phyloP scores from a whole-genome alignment of 2,888 invertebrate genomes.

The Hesperia comma region DNA sequence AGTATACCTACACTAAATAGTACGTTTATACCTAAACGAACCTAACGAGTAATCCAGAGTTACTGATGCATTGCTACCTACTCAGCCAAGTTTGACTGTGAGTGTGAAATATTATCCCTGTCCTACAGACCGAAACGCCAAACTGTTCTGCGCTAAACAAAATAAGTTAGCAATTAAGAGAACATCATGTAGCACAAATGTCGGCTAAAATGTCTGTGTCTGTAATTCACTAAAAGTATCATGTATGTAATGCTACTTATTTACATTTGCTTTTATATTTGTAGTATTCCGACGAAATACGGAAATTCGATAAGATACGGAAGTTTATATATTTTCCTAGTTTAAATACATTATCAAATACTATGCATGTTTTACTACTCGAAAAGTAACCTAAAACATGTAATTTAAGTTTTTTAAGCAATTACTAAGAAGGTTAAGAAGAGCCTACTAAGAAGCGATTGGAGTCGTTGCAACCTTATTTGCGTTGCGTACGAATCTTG shows the following conservation, averaged over 20 bases:
- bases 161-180: not conserved
- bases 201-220: not conserved
- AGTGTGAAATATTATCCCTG: not conserved
- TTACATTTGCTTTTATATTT: too few species aligned
- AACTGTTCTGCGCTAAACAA: too few species aligned
- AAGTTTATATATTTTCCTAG: too few species aligned
- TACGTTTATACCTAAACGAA: too few species aligned
- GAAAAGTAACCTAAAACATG: too few species aligned
- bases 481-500: not conserved
- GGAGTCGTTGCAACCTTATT: not conserved
- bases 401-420: not conserved
- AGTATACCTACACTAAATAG: too few species aligned
- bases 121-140: not conserved
- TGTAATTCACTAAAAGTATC: not conserved
- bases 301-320: too few species aligned
- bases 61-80: not conserved
- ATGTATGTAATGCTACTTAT: too few species aligned
- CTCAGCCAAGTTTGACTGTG: not conserved
- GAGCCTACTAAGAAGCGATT: not conserved
- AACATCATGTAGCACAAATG: slow-evolving; percentile 7
- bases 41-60: not conserved
- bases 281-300: too few species aligned
- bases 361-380: too few species aligned
- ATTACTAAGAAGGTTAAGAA: not conserved
- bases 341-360: too few species aligned